phyloP scores from a whole-genome alignment of 2,888 invertebrate genomes.

The Apodemia zela region DNA sequence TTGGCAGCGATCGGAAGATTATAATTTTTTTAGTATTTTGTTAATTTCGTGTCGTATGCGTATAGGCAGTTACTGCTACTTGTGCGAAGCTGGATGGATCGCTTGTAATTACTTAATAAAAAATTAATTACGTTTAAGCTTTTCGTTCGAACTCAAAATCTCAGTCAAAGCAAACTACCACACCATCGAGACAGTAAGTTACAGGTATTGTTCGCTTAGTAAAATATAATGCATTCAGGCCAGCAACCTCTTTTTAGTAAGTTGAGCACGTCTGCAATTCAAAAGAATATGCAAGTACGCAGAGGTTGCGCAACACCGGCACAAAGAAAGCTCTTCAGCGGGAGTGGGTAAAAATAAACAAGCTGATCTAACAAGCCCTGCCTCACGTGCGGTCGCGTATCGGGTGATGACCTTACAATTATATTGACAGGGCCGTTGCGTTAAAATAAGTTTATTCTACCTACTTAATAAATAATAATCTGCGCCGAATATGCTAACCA shows the following conservation, averaged over 20 bases:
- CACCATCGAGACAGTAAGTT: not conserved
- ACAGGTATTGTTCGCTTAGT: not conserved
- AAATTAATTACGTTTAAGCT: no score
- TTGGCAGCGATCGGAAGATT: no score
- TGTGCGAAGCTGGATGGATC: no score
- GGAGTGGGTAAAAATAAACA: slow-evolving; percentile 22
- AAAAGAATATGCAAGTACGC: slow-evolving; percentile 19
- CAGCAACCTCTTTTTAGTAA: slow-evolving; percentile 6
- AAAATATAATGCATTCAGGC: slow-evolving; percentile 10
- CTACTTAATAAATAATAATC: no score
- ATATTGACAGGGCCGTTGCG: slow-evolving; percentile 17
- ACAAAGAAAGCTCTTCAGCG: slow-evolving; percentile 20
- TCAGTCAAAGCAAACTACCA: not conserved
- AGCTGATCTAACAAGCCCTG: slow-evolving; percentile 18
- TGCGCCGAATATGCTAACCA: no score
- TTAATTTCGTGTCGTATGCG: no score
- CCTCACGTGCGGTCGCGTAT: slow-evolving; percentile 30
- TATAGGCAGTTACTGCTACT: no score
- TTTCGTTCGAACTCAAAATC: no score
- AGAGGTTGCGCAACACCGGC: slow-evolving; percentile 17
- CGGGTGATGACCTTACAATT: slow-evolving; percentile 27
- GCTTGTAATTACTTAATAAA: no score
- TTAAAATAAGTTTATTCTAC: not conserved
- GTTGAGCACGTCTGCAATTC: slow-evolving; percentile 11
- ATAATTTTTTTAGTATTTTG: no score